Percentiles rank a stretch among this genome's conserved stretches.
These are phyloP conservation scores for Bujurquina vittata DNA, from an alignment of 2,113 vertebrate species.

Conservation along the genomic window DNA sequence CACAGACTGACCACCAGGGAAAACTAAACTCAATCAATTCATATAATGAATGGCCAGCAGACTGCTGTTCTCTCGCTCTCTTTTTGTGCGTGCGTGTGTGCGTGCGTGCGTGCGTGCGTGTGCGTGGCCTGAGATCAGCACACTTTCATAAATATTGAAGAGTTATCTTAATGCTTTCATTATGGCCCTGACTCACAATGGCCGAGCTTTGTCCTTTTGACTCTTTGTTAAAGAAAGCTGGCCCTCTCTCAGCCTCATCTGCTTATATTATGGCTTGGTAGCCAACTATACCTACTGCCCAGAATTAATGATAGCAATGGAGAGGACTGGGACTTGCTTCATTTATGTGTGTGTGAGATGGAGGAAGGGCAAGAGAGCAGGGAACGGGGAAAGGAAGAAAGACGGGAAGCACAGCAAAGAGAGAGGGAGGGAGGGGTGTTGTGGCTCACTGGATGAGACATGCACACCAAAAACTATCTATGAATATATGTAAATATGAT, in stretches of 20 bases:
- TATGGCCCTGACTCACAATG: slow-evolving; percentile 76
- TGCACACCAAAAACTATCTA: slow-evolving; percentile 50
- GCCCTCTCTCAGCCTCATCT: slow-evolving; percentile 76
- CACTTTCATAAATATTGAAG: slow-evolving; percentile 86
- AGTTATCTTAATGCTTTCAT: slow-evolving; percentile 84
- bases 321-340: background rate
- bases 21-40: slow-evolving; percentile 75
- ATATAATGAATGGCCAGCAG: slow-evolving; percentile 74
- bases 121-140: slow-evolving; percentile 57
- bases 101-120: slow-evolving; percentile 11
- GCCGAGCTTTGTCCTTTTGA: slow-evolving; percentile 78
- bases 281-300: slow-evolving; percentile 65
- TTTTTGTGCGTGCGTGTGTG: background rate
- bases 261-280: slow-evolving; percentile 68
- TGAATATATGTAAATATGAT: slow-evolving; percentile 77
- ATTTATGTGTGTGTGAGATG: slow-evolving; percentile 6
- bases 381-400: background rate
- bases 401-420: background rate
- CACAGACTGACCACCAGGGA: slow-evolving; percentile 61
- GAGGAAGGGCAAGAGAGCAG: background rate
- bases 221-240: slow-evolving; percentile 73
- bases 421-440: slow-evolving; percentile 19
- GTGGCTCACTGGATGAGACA: slow-evolving; percentile 61
- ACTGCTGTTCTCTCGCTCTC: slow-evolving; percentile 31
- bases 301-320: slow-evolving; percentile 66